Conservation (phyloP, 2,888 invertebrate genomes). For the Parochlus steinenii region DNA sequence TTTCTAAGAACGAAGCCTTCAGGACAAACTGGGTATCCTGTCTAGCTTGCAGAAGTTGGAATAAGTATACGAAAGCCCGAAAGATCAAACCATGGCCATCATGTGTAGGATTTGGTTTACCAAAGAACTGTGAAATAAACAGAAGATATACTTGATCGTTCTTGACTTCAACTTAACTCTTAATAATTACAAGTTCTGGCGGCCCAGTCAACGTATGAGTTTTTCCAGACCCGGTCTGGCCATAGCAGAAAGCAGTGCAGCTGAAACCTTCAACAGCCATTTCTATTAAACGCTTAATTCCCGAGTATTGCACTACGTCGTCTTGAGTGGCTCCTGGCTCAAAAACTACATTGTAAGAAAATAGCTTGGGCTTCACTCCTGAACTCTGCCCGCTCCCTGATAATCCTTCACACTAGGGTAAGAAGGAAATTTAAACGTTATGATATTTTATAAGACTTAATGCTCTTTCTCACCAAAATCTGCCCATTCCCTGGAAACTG, state of each 20-base stretch:
- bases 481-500: slow-evolving; percentile 85
- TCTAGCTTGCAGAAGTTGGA: slow-evolving; percentile 59
- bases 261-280: slow-evolving; percentile 91
- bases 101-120: slow-evolving; percentile 45
- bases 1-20: slow-evolving; percentile 87
- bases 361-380: slow-evolving; percentile 63
- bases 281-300: slow-evolving; percentile 75
- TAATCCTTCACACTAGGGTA: slow-evolving; percentile 9
- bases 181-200: slow-evolving; percentile 53
- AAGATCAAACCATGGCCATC: slow-evolving; percentile 76
- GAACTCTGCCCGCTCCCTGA: slow-evolving; percentile 36
- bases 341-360: slow-evolving; percentile 88
- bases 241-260: slow-evolving; percentile 89
- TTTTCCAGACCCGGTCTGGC: slow-evolving; percentile 93
- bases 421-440: too few species aligned
- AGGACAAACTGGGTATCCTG: slow-evolving; percentile 60
- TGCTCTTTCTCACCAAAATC: slow-evolving; percentile 35
- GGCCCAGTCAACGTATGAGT: slow-evolving; percentile 91
- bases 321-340: slow-evolving; percentile 71
- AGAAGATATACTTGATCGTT: neutral
- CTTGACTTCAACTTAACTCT: neutral
- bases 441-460: slow-evolving; percentile 1
- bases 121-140: slow-evolving; percentile 37
- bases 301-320: slow-evolving; percentile 79
- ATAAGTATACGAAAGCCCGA: slow-evolving; percentile 78